Evolutionary conservation across 2,888 invertebrate genomes (phyloP), one percentile per base, ranked within the genome.

Genomic region (Pasiphila rectangulata): DNA sequence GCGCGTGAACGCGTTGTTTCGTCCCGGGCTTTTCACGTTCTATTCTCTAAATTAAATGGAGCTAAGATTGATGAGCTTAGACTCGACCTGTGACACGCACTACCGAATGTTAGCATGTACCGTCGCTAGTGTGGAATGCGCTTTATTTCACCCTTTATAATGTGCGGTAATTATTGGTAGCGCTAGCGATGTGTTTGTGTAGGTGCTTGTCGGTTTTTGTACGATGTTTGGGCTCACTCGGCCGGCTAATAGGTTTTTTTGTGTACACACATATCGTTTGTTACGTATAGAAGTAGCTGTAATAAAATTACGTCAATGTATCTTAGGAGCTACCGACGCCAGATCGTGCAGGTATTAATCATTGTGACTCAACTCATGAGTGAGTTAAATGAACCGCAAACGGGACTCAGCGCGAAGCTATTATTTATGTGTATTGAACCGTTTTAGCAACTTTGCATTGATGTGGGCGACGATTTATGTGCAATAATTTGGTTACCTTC

Each of bases 11-110:
- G 66, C 67, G 72, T 77, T 82, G 82, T 81, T 83, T 77, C 70
- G 76, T 61, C 61, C 64, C 65, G 66, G 70, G 65, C 77, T 78
- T 79, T 79, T 72, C 73, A 74, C 70, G 70, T 72, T 78, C 79
- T 81, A 80, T 79, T 79, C 77, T 59, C 67, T 59, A 83, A 79
- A 78, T 83, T 80, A 85, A 88, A 86, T 76, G 79, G 79, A 80
- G 75, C 61, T 59, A 81, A 84, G 87, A 88, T 88, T 87, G 83
- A 88, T 88, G 87, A 82, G 84, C 70, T 79, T 78, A 75, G 80
- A 81, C 82, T 76, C 77, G 84, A 86, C 87, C 87, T 86, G 78
- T 86, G 88, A 86, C 87, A 85, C 78, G 79, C 79, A 87, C 87
- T 87, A 87, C 88, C 79, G 86, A 86, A 85, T 73, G 75, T 72